Evolutionary conservation across 2,797 vertebrate species (phyloP).

Genomic region (Pipistrellus kuhlii): DNA sequence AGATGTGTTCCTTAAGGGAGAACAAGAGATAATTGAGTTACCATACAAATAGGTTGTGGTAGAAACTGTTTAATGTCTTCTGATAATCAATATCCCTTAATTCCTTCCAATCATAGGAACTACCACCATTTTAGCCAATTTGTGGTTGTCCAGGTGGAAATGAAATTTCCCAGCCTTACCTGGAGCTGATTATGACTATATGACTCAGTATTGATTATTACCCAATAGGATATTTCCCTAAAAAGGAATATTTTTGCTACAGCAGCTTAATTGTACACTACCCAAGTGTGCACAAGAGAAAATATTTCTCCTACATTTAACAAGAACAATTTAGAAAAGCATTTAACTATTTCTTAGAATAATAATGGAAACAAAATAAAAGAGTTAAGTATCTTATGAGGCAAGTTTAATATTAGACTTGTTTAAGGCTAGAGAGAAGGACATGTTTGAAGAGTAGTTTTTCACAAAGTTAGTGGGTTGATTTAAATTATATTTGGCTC

Average conservation of each 20-base stretch:
- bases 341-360: conserved; percentile 9
- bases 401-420: background rate
- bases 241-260: background rate
- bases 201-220: background rate
- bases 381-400: background rate
- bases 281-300: background rate
- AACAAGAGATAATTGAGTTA: background rate
- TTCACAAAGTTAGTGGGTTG: background rate
- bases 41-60: background rate
- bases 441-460: background rate
- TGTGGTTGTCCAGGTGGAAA: background rate
- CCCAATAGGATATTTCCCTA: background rate
- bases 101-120: background rate
- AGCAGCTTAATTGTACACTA: background rate
- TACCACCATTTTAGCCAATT: background rate
- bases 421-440: background rate
- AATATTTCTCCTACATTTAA: background rate
- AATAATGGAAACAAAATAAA: background rate
- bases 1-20: background rate
- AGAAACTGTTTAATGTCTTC: background rate
- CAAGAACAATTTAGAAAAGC: background rate
- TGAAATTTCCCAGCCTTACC: background rate
- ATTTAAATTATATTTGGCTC: background rate
- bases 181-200: background rate
- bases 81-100: background rate